Evolutionary conservation across 2,888 invertebrate species (phyloP), one percentile per base, ranked within the genome.

Genomic region (Cryptus viduatorius): DNA sequence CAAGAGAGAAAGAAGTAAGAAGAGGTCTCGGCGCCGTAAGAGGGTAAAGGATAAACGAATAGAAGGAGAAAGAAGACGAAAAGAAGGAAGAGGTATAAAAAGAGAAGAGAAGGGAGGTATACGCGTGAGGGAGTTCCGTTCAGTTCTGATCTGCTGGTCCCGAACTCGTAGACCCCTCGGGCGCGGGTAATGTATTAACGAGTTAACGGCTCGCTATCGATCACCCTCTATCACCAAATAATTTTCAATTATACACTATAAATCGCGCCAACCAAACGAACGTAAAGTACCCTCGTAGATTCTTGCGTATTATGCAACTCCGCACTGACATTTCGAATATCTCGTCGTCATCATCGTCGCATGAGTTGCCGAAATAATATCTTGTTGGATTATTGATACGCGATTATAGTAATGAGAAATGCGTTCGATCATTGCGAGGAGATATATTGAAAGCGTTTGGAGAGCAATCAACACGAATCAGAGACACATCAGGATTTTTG

Each of bases 181-280:
- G 82, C 84, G 79, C 75, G 87, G 87, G 87, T 92, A 91, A 92
- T 92, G 91, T 92, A 92, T 92, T 92, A 91, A 92, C 92, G 90
- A 92, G 91, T 92, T 92, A 92, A 92, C 91, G 90, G 89, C 88
- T 89, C 87, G 89, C 92, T 90, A 92, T 92, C 92, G 90, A 92
- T 92, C 92, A 92, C 87, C 79, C 79, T 90, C 71, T 89, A 90
- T 92, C 91, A 91, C 92, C 91, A 89, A 92, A 92, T 92, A 92
- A 92, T 92, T 92, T 92, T 92, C 92, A 92, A 92, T 92, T 92
- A 92, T 89, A 88, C 82, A 83, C 88, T 87, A 89, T 89, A 91
- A 91, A 89, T 91, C 88, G 89, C 89, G 37, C 12, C 48, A 56
- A 65, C 56, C 79, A 19, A 64, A 68, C 68, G 42, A 78, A 75